phyloP scores from a whole-genome alignment of 2,797 vertebrate species.

The Takifugu ocellatus region DNA sequence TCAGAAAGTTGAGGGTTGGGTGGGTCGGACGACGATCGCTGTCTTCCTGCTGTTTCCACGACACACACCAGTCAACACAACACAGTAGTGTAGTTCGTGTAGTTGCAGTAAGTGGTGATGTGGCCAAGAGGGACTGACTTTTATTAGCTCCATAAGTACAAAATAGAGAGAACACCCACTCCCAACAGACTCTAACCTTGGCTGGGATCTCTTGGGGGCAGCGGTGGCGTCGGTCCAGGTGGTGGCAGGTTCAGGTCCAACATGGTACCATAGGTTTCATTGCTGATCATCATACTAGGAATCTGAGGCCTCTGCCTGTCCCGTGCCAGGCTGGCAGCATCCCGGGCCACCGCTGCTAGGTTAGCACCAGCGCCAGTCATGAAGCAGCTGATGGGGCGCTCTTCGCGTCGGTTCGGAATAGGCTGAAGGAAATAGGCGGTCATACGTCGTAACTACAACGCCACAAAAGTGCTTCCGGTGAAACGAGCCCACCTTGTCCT shows the following conservation, averaged over 20 bases:
- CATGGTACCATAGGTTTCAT: conserved; percentile 91
- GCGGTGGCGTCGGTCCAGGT: conserved; percentile 70
- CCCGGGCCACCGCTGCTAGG: conserved; percentile 78
- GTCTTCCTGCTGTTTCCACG: conserved; percentile 81
- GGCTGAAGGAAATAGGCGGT: conserved; percentile 67
- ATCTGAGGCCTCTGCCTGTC: conserved; percentile 83
- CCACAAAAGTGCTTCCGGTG: rapidly evolving
- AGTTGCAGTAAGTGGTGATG: background rate
- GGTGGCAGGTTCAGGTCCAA: conserved; percentile 76
- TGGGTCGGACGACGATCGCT: conserved; percentile 93
- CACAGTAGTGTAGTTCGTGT: background rate
- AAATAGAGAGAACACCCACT: background rate
- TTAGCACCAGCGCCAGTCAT: conserved; percentile 70
- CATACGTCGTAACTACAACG: rapidly evolving
- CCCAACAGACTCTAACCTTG: conserved; percentile 60
- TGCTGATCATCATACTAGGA: conserved; percentile 84
- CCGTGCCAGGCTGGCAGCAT: conserved; percentile 77
- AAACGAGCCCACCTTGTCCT: conserved; percentile 80
- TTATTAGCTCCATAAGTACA: too few relatives aligned
- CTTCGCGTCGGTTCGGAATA: conserved; percentile 87
- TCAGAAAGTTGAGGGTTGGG: conserved; percentile 82
- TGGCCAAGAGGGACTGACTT: background rate
- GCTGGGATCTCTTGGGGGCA: conserved; percentile 82
- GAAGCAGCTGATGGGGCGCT: conserved; percentile 91
- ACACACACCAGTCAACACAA: background rate